Conservation (phyloP, 2,888 invertebrate genomes). For the Dysmachus trigonus region DNA sequence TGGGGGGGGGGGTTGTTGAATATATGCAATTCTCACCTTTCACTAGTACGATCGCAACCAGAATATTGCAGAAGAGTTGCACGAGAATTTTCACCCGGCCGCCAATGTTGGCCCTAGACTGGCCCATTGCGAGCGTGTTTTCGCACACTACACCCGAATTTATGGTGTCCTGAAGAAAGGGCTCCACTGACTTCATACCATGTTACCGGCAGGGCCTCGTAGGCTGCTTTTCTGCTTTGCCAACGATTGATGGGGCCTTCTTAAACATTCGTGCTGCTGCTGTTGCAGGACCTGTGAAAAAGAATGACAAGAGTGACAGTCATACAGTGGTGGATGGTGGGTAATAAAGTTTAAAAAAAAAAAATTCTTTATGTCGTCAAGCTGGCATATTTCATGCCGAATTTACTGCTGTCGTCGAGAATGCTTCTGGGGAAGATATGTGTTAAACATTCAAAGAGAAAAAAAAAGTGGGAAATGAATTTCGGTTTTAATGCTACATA, state of each 20-base stretch:
- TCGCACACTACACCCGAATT: conserved; percentile 48
- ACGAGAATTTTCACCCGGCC: conserved; percentile 43
- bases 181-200: background rate
- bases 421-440: background rate
- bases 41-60: conserved; percentile 48
- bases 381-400: background rate
- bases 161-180: conserved; percentile 28
- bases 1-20: background rate
- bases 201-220: conserved; percentile 13
- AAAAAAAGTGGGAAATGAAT: background rate
- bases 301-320: background rate
- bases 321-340: background rate
- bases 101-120: conserved; percentile 53
- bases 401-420: background rate
- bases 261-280: conserved; percentile 27
- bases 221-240: background rate
- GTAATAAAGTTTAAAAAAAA: background rate
- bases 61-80: conserved; percentile 49
- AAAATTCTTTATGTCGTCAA: background rate
- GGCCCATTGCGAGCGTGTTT: conserved; percentile 55
- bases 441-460: background rate
- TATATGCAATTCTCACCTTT: conserved; percentile 54
- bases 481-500: background rate
- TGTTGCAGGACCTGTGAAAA: conserved; percentile 2
- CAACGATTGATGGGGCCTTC: background rate